Conservation (phyloP, 1,140 invertebrate species). For the Pseudomyrmex sp. region DNA sequence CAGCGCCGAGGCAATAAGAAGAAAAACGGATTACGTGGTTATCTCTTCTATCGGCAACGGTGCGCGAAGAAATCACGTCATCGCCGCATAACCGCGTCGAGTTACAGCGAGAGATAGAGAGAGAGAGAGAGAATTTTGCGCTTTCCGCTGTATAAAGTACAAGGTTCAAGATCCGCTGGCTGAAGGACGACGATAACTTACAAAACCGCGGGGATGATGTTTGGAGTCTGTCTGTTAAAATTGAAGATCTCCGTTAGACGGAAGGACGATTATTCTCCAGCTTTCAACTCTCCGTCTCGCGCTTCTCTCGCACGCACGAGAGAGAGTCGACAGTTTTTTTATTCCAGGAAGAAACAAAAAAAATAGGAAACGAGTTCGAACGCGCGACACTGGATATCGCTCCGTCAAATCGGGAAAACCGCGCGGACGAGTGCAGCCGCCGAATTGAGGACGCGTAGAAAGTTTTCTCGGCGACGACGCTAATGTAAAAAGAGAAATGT, state of each 20-base stretch:
- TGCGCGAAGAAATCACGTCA: background rate
- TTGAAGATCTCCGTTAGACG: too few species aligned
- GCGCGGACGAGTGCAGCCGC: background rate
- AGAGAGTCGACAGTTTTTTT: too few species aligned
- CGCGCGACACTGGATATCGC: slow-evolving; percentile 12
- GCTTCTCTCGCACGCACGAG: too few species aligned
- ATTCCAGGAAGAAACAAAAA: background rate
- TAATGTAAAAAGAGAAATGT: slow-evolving; percentile 68
- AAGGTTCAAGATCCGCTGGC: too few species aligned
- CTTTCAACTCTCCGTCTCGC: too few species aligned
- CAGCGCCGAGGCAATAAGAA: background rate
- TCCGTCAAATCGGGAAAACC: slow-evolving; percentile 55
- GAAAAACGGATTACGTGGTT: slow-evolving; percentile 15
- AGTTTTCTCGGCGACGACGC: slow-evolving; percentile 66
- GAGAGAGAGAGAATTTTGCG: slow-evolving; percentile 4
- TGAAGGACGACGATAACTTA: too few species aligned
- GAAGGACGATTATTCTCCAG: too few species aligned
- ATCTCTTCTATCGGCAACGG: background rate
- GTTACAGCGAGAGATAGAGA: background rate
- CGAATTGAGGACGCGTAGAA: slow-evolving; percentile 39
- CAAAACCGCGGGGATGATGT: too few species aligned
- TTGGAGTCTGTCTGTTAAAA: too few species aligned
- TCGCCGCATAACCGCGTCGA: background rate
- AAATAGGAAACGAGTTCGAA: background rate
- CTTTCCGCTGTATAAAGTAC: too few species aligned